A percentile compares a stretch with the other conserved stretches of the same genome.
These are phyloP conservation scores for Melipona beecheii DNA, from an alignment of 2,888 invertebrate species.

Conservation along the genomic window DNA sequence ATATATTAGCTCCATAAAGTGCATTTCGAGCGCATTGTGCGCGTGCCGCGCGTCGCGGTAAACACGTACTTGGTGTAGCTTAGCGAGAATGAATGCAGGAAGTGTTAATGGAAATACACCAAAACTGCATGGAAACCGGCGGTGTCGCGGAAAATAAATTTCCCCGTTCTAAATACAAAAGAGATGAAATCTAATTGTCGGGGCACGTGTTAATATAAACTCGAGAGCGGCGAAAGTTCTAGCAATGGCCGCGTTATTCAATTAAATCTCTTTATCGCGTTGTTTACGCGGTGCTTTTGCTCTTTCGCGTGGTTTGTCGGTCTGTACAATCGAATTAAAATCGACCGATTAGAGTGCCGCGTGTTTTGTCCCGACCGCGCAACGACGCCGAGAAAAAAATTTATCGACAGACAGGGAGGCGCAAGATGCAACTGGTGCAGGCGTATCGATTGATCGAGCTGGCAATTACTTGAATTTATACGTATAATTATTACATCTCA, in stretches of 20 bases:
- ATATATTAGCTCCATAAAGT: not conserved
- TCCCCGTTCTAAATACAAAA: not conserved
- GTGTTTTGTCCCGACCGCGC: not conserved
- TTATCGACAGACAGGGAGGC: not conserved
- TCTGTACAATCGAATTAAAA: constrained; percentile 39
- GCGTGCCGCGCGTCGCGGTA: not conserved
- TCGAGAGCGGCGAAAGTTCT: constrained; percentile 14
- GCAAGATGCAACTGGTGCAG: not conserved
- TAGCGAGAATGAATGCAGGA: not conserved
- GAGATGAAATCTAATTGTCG: constrained; percentile 26
- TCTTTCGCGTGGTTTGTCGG: not conserved
- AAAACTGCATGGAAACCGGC: not conserved
- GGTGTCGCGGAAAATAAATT: constrained; percentile 1
- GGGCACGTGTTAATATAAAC: constrained; percentile 24
- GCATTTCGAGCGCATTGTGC: not conserved
- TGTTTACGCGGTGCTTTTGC: constrained; percentile 11
- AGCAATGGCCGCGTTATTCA: constrained; percentile 18
- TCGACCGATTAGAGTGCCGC: not conserved
- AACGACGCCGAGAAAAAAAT: not conserved
- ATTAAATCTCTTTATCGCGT: constrained; percentile 44
- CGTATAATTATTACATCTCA: too few relatives aligned
- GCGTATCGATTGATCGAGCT: too few relatives aligned
- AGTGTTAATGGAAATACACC: not conserved
- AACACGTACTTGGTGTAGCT: not conserved
- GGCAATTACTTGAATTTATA: too few relatives aligned